A percentile compares a stretch with the other conserved stretches of the same genome.
Conservation (phyloP, 2,888 invertebrate genomes). For the Myopa testacea region DNA sequence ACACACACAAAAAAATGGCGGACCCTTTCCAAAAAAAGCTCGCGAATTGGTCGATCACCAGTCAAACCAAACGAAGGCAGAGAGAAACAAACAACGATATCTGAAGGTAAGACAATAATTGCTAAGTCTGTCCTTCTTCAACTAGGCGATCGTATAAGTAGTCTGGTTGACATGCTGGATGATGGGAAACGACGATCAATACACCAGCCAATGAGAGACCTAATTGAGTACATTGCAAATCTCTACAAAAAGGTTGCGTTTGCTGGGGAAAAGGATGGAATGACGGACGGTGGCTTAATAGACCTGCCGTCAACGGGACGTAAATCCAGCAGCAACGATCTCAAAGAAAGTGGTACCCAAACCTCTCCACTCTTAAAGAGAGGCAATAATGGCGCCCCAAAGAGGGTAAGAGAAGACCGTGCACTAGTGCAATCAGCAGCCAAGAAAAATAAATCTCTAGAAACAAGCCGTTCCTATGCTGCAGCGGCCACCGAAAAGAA, state of each 20-base stretch:
- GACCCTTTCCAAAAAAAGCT: no score
- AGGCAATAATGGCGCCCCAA: not conserved
- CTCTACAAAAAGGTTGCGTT: not conserved
- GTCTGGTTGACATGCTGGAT: not conserved
- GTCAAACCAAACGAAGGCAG: no score
- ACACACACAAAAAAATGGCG: no score
- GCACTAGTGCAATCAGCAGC: not conserved
- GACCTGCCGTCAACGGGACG: no score
- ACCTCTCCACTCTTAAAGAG: not conserved
- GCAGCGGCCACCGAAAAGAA: not conserved
- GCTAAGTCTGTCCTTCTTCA: not conserved
- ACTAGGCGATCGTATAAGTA: constrained; percentile 6
- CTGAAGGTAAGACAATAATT: no score
- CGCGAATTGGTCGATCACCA: no score
- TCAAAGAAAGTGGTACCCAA: not conserved
- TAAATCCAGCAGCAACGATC: no score
- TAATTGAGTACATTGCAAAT: constrained; percentile 1
- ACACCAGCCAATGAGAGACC: constrained; percentile 11
- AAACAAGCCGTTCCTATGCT: not conserved
- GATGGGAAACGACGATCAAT: constrained; percentile 5
- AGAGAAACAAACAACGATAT: no score
- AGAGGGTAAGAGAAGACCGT: not conserved
- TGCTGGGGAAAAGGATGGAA: no score
- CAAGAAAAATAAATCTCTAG: not conserved
- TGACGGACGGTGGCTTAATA: no score